Percentiles rank a stretch among this genome's conserved stretches.
Evolutionary conservation across 2,797 vertebrate species (phyloP).

Genomic region (Avahi laniger): DNA sequence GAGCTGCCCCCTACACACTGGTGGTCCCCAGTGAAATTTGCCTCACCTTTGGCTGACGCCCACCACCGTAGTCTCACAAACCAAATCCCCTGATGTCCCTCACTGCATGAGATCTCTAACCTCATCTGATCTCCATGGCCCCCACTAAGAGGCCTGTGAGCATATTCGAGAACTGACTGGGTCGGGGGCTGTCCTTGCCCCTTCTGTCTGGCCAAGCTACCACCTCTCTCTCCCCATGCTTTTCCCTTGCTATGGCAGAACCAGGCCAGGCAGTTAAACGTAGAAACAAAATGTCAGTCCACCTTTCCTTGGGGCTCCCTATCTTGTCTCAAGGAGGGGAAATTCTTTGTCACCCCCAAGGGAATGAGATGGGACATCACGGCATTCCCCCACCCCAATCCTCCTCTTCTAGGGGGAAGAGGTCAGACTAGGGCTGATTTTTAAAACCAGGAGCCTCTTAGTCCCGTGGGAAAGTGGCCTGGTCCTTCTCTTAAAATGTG

Average conservation of each 20-base stretch:
- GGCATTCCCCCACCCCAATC: neutral
- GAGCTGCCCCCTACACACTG: neutral
- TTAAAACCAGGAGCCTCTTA: neutral
- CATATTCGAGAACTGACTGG: neutral
- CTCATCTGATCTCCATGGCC: neutral
- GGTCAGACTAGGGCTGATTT: neutral
- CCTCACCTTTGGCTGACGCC: neutral
- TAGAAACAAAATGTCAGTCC: neutral
- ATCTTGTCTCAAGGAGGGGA: neutral
- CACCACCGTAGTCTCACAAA: neutral
- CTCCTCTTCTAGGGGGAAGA: neutral
- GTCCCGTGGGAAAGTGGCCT: neutral
- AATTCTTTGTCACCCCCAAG: neutral
- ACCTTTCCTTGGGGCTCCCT: neutral
- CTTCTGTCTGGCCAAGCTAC: neutral
- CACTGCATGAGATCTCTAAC: neutral
- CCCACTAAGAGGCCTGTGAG: neutral
- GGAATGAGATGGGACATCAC: neutral
- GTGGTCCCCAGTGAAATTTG: neutral
- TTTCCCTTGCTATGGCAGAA: neutral
- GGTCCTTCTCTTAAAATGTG: slow-evolving; percentile 1
- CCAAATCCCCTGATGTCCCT: neutral
- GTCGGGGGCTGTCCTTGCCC: neutral
- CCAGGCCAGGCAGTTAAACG: neutral
- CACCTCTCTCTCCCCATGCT: neutral